These are phyloP conservation scores for Gymnocypris eckloni DNA, from an alignment of 2,797 vertebrate species.

Conservation along the genomic window DNA sequence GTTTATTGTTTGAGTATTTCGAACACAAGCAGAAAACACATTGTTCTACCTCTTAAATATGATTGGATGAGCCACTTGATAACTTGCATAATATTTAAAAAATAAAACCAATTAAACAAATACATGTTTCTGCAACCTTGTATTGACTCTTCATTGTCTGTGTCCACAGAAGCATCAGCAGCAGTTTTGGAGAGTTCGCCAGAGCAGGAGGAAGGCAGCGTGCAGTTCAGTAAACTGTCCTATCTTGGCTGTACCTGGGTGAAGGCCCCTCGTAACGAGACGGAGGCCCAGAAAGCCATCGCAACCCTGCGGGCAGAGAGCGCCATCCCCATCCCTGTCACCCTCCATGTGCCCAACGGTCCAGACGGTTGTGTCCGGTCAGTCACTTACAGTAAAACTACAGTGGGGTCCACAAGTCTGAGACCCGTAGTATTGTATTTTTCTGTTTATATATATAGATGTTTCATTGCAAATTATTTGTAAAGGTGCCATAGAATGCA, in stretches of 20 bases:
- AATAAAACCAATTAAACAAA: not conserved
- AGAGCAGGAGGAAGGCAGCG: slow-evolving; percentile 89
- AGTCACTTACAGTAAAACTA: slow-evolving; percentile 40
- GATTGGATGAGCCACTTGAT: not conserved
- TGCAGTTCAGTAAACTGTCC: slow-evolving; percentile 94
- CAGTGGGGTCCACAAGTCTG: not conserved
- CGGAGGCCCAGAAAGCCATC: slow-evolving; percentile 91
- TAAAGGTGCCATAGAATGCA: no score
- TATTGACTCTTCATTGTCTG: not conserved
- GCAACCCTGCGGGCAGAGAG: slow-evolving; percentile 85
- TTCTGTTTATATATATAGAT: not conserved
- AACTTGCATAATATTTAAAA: not conserved
- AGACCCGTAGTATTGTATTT: not conserved
- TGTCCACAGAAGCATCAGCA: slow-evolving; percentile 27
- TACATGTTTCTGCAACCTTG: no score
- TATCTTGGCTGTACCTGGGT: slow-evolving; percentile 95
- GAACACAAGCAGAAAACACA: not conserved
- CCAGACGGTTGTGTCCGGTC: slow-evolving; percentile 96
- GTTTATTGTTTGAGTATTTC: not conserved
- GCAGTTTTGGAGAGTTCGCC: slow-evolving; percentile 57
- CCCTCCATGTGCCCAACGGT: slow-evolving; percentile 90
- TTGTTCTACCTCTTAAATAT: not conserved
- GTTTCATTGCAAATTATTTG: no score
- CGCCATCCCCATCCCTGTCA: slow-evolving; percentile 85
- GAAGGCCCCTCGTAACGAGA: slow-evolving; percentile 91